phyloP scores from a whole-genome alignment of 1,140 invertebrate species.

The Tetramorium parvispinum region DNA sequence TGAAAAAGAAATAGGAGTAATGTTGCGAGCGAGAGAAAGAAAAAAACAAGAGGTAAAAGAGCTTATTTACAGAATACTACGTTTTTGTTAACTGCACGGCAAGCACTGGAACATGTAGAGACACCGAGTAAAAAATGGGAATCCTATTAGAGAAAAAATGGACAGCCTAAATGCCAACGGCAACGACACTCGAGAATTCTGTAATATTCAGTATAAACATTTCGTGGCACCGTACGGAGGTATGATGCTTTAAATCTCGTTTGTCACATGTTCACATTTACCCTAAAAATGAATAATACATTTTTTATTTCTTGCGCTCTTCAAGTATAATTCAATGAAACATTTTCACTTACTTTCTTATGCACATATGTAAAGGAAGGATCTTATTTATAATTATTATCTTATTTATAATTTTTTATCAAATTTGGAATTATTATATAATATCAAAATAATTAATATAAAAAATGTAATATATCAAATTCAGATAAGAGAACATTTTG shows the following conservation, averaged over 20 bases:
- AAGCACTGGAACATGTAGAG: slow-evolving; percentile 29
- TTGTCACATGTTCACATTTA: slow-evolving; percentile 27
- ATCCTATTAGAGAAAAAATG: slow-evolving; percentile 72
- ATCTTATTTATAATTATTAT: not conserved
- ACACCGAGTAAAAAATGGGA: slow-evolving; percentile 46
- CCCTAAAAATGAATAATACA: not conserved
- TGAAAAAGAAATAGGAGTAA: not conserved
- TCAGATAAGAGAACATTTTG: not conserved
- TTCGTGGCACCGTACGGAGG: slow-evolving; percentile 77
- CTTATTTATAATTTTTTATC: too few relatives aligned
- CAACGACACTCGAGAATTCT: slow-evolving; percentile 76
- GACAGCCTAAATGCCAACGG: slow-evolving; percentile 68
- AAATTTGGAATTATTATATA: not conserved
- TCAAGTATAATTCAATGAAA: not conserved
- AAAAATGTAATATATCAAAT: not conserved
- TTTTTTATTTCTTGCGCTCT: not conserved
- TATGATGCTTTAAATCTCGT: slow-evolving; percentile 57
- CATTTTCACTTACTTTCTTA: too few relatives aligned
- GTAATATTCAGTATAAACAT: slow-evolving; percentile 74
- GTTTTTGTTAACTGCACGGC: not conserved
- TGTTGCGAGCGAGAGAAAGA: not conserved
- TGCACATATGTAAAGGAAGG: not conserved
- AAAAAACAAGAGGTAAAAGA: not conserved
- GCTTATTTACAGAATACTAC: slow-evolving; percentile 3
- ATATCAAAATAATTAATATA: too few relatives aligned